Conservation (phyloP, 2,113 vertebrate genomes). For the Xyrauchen texanus region DNA sequence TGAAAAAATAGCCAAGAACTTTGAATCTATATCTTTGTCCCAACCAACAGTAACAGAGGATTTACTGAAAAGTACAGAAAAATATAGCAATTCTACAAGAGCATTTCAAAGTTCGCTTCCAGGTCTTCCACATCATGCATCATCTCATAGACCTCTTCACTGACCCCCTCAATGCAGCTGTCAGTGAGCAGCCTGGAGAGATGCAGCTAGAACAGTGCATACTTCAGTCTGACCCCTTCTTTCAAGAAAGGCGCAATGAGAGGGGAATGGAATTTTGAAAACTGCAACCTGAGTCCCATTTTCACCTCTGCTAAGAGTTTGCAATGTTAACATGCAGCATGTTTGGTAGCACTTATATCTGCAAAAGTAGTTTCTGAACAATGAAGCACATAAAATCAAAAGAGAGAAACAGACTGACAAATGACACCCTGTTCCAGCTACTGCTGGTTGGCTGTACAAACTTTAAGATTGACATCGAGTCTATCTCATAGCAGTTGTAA, state of each 20-base stretch:
- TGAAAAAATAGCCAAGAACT: constrained; percentile 46
- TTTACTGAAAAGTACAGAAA: background rate
- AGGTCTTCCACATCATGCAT: background rate
- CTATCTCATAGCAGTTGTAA: too few relatives aligned
- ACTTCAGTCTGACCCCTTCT: constrained; percentile 5
- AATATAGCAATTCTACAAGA: background rate
- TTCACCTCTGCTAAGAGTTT: background rate
- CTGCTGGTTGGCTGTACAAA: background rate
- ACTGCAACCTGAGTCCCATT: background rate
- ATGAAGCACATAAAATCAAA: background rate
- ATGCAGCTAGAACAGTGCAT: background rate
- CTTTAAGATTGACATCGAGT: background rate
- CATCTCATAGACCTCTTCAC: background rate
- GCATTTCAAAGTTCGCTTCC: background rate
- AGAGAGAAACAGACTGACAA: constrained; percentile 11
- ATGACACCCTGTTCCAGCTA: constrained; percentile 14
- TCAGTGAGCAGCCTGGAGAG: constrained; percentile 18
- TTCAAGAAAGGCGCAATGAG: background rate
- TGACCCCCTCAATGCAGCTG: background rate
- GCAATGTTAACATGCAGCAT: background rate
- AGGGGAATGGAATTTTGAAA: constrained; percentile 5
- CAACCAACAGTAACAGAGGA: constrained; percentile 37
- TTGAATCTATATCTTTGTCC: constrained; percentile 47
- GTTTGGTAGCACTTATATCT: background rate
- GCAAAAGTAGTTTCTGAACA: background rate